Percentiles rank a stretch among this genome's conserved stretches.
Conservation (phyloP, 1,140 invertebrate genomes). For the Hyposmocoma kahamanoa region DNA sequence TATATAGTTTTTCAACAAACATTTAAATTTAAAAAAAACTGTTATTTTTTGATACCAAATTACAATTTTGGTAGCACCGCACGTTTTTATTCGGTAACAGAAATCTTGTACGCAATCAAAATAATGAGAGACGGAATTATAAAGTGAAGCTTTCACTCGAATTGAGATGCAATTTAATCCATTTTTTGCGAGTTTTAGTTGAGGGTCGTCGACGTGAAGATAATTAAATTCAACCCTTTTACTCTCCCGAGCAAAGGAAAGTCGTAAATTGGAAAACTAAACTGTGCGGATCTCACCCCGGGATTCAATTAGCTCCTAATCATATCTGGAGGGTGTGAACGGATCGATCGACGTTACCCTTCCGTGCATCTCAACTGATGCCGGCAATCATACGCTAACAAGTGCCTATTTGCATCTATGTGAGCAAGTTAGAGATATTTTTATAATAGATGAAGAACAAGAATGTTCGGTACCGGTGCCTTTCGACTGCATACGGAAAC, state of each 20-base stretch:
- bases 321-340: constrained; percentile 68
- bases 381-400: not conserved
- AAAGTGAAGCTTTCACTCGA: constrained; percentile 27
- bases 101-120: constrained; percentile 17
- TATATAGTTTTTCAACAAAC: not conserved
- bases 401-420: too few species aligned
- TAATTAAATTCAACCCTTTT: constrained; percentile 68
- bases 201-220: constrained; percentile 38
- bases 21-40: not conserved
- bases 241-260: constrained; percentile 53
- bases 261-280: constrained; percentile 72
- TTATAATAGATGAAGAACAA: not conserved
- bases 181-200: constrained; percentile 43
- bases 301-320: constrained; percentile 70
- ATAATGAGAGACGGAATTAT: constrained; percentile 23
- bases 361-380: constrained; percentile 15
- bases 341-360: constrained; percentile 53
- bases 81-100: constrained; percentile 11
- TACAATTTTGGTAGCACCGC: constrained; percentile 28
- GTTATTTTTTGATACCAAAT: constrained; percentile 26
- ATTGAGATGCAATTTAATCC: constrained; percentile 36
- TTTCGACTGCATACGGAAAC: constrained; percentile 28
- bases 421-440: too few species aligned
- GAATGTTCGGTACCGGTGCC: not conserved
- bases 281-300: constrained; percentile 65